Evolutionary conservation across 2,797 vertebrate species (phyloP), one percentile per base, ranked within the genome.

Genomic region (Tragopan temminckii): DNA sequence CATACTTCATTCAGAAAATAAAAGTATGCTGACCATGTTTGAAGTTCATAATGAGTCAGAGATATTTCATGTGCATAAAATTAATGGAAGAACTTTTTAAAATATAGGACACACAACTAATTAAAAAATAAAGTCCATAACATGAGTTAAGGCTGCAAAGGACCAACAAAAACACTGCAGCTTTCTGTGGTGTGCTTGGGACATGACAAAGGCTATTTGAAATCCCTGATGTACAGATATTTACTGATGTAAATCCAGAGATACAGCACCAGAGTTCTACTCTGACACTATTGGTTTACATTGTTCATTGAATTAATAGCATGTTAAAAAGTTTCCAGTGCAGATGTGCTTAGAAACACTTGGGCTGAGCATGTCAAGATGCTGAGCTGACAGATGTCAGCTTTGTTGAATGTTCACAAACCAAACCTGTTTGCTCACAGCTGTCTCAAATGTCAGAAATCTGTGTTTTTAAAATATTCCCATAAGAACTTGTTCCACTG

Each of bases 371-470:
- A 18, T 48, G 59, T 75, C 77, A 43, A 17, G 19, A 38, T 43
- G 10, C 71, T 55, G 78, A 96, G 85, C 59, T 90, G 85, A 81
- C 83, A 89, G 87, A 50, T 53, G 85, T 83, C 84, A 85, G 72
- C 87, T 78, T 62, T 92, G 58, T 43, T 70, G 58, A 90, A 72
- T 69, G 57, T 53, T 80, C 57, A 86, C 68, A 87, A 75, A 77
- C 64, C 42, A 87, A 95, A 85, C 38, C 68, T 83, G 27, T 86
- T 91, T 89, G 70, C 69, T 90, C 45, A 0, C 57, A 94, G 80
- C 93, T 91, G 83, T 86, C 88, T 94, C 11, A 13, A 82, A 33
- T 75, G 71, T 64, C 64, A 89, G 78, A 87, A 85, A 38, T 86
- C 57, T 70, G n/a, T 63, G 52, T 3, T 53, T 80, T 94, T 42